A percentile compares a stretch with the other conserved stretches of the same genome.
phyloP scores from a whole-genome alignment of 2,888 invertebrate species.

The Pinctada fucata region DNA sequence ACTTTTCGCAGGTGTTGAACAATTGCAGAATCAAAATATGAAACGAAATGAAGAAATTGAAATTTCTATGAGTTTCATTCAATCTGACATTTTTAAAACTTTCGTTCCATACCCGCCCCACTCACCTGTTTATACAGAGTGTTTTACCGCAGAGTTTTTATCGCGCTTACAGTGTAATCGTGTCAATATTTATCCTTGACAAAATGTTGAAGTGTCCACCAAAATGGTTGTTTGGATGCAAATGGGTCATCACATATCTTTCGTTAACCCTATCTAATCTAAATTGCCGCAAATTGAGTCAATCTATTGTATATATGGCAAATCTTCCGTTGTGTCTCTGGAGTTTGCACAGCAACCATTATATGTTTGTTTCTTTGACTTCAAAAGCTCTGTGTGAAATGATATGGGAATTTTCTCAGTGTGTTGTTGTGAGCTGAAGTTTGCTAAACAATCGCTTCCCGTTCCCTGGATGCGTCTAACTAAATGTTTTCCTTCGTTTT shows the following conservation, averaged over 20 bases:
- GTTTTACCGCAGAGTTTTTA: not conserved
- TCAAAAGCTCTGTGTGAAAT: slow-evolving; percentile 33
- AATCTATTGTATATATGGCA: slow-evolving; percentile 15
- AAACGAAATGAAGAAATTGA: not conserved
- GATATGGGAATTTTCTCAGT: slow-evolving; percentile 13
- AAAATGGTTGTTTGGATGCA: slow-evolving; percentile 18
- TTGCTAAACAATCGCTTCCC: slow-evolving; percentile 28
- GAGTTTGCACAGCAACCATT: slow-evolving; percentile 24
- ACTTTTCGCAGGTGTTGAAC: slow-evolving; percentile 37
- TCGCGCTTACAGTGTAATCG: not conserved
- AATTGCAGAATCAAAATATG: slow-evolving; percentile 11
- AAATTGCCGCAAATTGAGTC: slow-evolving; percentile 27
- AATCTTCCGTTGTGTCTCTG: slow-evolving; percentile 36
- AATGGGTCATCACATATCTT: slow-evolving; percentile 17
- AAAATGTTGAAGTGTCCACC: slow-evolving; percentile 32
- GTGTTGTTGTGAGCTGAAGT: slow-evolving; percentile 21
- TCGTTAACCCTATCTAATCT: slow-evolving; percentile 30
- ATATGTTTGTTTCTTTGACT: slow-evolving; percentile 25
- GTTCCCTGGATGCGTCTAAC: slow-evolving; percentile 21
- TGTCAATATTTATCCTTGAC: slow-evolving; percentile 23
- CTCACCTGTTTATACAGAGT: not conserved
- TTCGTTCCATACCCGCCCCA: not conserved
- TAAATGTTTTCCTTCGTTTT: slow-evolving; percentile 34
- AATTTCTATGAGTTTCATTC: not conserved
- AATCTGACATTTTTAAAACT: not conserved